phyloP scores from a whole-genome alignment of 2,113 vertebrate genomes.

The Chloebia gouldiae region DNA sequence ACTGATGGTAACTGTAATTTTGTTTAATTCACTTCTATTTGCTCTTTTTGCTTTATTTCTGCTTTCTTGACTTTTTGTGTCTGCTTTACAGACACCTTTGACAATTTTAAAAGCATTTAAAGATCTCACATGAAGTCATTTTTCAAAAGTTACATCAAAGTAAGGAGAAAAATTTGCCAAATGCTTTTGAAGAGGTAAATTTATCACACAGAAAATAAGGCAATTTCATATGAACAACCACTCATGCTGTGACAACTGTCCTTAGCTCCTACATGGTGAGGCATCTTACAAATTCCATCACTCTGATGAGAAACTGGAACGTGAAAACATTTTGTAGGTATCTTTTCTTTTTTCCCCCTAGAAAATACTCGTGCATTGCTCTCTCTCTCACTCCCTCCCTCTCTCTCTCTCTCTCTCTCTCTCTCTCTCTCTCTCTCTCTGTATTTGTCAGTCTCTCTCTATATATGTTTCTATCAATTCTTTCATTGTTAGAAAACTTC shows the following conservation, averaged over 20 bases:
- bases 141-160: neutral
- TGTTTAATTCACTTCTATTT: neutral
- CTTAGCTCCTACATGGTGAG: neutral
- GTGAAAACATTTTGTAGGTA: neutral
- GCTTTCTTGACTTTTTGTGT: neutral
- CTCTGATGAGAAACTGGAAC: neutral
- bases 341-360: too few relatives aligned
- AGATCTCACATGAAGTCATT: neutral
- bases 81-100: neutral
- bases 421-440: too few relatives aligned
- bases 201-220: neutral
- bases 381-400: neutral
- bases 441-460: neutral
- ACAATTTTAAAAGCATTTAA: neutral
- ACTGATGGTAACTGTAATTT: neutral
- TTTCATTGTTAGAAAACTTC: neutral
- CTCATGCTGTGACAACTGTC: neutral
- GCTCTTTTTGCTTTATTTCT: neutral
- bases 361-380: neutral
- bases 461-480: too few relatives aligned
- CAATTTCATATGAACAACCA: fast-evolving
- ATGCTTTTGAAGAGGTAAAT: neutral
- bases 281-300: neutral
- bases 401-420: too few relatives aligned
- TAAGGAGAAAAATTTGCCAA: neutral